Percentiles rank a stretch among this genome's conserved stretches.
phyloP scores from a whole-genome alignment of 2,888 invertebrate species.

The Bugula neritina region DNA sequence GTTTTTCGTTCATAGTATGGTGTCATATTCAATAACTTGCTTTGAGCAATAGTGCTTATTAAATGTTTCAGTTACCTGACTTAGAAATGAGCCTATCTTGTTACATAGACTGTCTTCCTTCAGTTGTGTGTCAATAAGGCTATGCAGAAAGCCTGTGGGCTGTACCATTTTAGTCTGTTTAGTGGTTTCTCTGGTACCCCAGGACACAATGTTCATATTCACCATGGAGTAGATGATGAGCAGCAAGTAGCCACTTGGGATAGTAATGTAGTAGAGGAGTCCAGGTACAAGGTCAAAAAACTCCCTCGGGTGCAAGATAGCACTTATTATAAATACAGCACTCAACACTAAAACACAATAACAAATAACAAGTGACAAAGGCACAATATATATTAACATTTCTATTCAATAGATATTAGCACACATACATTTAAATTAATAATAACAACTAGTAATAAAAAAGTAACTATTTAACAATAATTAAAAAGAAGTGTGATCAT shows the following conservation, averaged over 20 bases:
- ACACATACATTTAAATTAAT: too few relatives aligned
- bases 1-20: too few relatives aligned
- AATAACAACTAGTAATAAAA: too few relatives aligned
- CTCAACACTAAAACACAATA: constrained; percentile 55
- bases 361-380: too few relatives aligned
- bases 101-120: constrained; percentile 35
- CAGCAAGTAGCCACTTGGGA: constrained; percentile 90
- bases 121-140: constrained; percentile 32
- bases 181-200: constrained; percentile 83
- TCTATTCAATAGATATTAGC: too few relatives aligned
- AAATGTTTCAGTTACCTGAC: constrained; percentile 29
- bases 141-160: constrained; percentile 55
- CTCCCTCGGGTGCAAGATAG: constrained; percentile 89
- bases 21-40: too few relatives aligned
- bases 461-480: too few relatives aligned
- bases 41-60: too few relatives aligned
- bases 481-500: too few relatives aligned
- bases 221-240: constrained; percentile 84
- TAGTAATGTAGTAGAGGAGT: constrained; percentile 77
- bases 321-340: constrained; percentile 94
- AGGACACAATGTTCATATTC: constrained; percentile 85
- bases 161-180: constrained; percentile 64
- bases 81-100: constrained; percentile 32
- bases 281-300: constrained; percentile 59
- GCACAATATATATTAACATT: too few relatives aligned